Evolutionary conservation across 2,113 vertebrate species (phyloP), one percentile per base, ranked within the genome.

Genomic region (Vidua macroura): DNA sequence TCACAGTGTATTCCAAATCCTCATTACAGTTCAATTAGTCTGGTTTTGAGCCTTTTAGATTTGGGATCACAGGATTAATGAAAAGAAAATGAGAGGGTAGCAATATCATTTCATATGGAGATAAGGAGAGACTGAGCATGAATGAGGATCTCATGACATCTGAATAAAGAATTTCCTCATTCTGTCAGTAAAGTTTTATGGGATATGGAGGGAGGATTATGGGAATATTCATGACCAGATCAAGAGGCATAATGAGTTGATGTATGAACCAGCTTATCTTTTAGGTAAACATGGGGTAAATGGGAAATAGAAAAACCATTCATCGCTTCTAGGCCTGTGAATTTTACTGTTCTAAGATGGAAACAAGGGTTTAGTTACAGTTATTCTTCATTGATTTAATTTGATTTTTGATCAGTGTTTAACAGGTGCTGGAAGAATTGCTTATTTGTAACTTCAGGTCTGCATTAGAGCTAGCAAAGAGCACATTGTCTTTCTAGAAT

Each of bases 141-240:
- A 99, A 99, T 98, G 97, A 97, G 96, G 93, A 90, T 97, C 92
- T 96, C 87, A 88, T 74, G 94, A 81, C 55, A 11, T 82, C 78
- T 96, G 90, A 97, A 95, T 90, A 94, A 96, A 89, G 86, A 96
- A 91, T 93, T 96, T 97, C 94, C 96, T 96, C 83, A 86, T 97
- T 97, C 94, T 95, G 93, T 94, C 96, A 86, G 73, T 90, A 69
- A 85, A 83, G 97, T 97, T 97, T 98, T 98, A 98, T 97, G 98
- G 98, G 98, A 97, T 97, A 86, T 97, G 96, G 97, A 98, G 97
- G 97, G 96, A 98, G 97, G 99, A 99, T 99, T 99, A 99, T 98
- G 98, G 98, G 98, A 99, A 99, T 99, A 99, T 99, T 99, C 99
- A 99, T 99, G 98, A 98, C 97, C 96, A 98, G 98, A 98, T 98